Evolutionary conservation across 2,888 invertebrate species (phyloP), one percentile per base, ranked within the genome.

Genomic region (Drosophila macrospina): DNA sequence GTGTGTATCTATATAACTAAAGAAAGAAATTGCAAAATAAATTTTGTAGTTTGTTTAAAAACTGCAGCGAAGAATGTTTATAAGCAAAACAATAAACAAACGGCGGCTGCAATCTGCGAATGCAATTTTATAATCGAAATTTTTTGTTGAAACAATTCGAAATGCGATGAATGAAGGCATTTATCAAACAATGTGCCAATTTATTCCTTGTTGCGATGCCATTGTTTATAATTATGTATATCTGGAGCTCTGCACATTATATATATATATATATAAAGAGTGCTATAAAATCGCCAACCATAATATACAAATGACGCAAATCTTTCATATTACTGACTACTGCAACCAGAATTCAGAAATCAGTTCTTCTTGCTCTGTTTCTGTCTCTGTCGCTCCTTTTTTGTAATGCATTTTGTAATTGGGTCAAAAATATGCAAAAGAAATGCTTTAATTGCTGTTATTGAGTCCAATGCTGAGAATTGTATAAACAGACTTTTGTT

Each of bases 371-470:
- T 60, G 16, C 34, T 73, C 15, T 37, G 37, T 37, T 52, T 39
- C 52, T 45, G 57, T 24, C 34, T 73, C 15, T 37, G 37, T 37
- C 36, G 5, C 7, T n/a, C 11, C 39, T 41, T 34, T 51, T 68
- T 5, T 28, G 4, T 26, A 74, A 69, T 64, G 68, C 60, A 65
- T 20, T 26, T 45, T 28, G 11, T 3, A 20, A 80, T 86, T 83
- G 84, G 83, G 83, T 83, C 83, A 83, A 34, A 74, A 70, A 83
- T 80, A 77, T 59, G 80, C 50, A 68, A 88, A 52, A 48, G 50
- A 73, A 78, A 72, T 65, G 64, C 15, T 20, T n/a, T n/a, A n/a
- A n/a, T n/a, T n/a, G n/a, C n/a, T n/a, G n/a, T n/a, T 56, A 74
- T 74, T 78, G 24, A 62, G 45, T 55, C 47, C 72, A 41, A 28